Conservation (phyloP, 2,797 vertebrate genomes). For the Buceros bicornis region DNA sequence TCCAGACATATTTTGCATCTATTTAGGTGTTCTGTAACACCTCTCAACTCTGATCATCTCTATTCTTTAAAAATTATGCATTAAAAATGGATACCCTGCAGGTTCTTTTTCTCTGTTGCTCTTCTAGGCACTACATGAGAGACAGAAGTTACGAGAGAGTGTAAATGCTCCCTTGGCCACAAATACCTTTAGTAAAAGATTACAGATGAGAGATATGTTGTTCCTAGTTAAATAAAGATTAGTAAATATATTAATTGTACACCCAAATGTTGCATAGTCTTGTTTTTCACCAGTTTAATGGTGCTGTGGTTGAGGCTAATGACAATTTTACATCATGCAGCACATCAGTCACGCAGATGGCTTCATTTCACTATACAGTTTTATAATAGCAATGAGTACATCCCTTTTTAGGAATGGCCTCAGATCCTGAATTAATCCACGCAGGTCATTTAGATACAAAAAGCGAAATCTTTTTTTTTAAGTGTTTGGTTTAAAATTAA, state of each 20-base stretch:
- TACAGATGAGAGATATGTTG: neutral
- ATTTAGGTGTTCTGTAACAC: neutral
- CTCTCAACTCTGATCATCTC: neutral
- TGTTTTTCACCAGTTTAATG: slow-evolving; percentile 1
- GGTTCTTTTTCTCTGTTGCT: neutral
- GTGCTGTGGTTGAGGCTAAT: slow-evolving; percentile 18
- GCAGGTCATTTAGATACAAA: neutral
- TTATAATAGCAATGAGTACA: slow-evolving; percentile 2
- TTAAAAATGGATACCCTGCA: neutral
- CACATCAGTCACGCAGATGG: neutral
- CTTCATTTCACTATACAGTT: slow-evolving; percentile 1
- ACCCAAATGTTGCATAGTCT: neutral
- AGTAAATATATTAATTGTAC: neutral
- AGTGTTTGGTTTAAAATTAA: slow-evolving; percentile 21
- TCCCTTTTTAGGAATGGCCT: neutral
- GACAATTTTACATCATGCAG: slow-evolving; percentile 1
- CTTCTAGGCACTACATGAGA: neutral
- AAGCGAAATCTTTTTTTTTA: neutral
- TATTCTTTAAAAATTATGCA: neutral
- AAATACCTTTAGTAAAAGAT: neutral
- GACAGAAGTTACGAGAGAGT: neutral
- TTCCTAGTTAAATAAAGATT: slow-evolving; percentile 1
- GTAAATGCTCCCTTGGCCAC: neutral
- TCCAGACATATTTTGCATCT: neutral
- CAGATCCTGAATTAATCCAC: neutral